Percentiles rank a stretch among this genome's conserved stretches.
phyloP scores from a whole-genome alignment of 2,797 vertebrate species.

The Oreortyx pictus region DNA sequence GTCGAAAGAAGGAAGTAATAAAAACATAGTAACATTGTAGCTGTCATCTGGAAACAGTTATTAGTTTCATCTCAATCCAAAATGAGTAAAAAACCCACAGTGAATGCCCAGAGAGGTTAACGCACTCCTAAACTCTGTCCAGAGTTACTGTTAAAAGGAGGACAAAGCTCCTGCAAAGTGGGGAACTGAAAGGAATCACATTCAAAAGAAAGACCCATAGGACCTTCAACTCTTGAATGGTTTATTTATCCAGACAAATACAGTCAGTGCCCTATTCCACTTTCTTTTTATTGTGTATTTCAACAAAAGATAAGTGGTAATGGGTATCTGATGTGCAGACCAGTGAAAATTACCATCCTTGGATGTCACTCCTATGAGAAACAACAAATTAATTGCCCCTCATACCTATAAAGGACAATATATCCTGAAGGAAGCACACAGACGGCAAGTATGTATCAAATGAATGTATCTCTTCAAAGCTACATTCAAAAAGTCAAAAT shows the following conservation, averaged over 20 bases:
- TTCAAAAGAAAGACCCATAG: neutral
- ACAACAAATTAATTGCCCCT: neutral
- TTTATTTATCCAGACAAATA: neutral
- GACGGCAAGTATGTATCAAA: neutral
- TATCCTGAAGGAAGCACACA: neutral
- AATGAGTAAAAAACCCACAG: neutral
- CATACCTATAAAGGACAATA: neutral
- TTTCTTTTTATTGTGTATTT: neutral
- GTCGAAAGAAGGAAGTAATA: neutral
- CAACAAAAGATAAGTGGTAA: neutral
- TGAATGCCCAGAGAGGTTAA: neutral
- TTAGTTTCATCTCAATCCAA: neutral
- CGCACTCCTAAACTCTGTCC: neutral
- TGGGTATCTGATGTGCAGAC: neutral
- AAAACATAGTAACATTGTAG: neutral
- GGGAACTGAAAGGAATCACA: neutral
- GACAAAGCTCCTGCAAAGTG: neutral
- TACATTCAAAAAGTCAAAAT: neutral
- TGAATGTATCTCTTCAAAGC: fast-evolving
- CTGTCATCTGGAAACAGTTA: neutral
- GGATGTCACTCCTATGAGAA: neutral
- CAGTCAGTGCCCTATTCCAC: neutral
- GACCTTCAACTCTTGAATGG: neutral
- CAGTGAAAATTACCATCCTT: neutral
- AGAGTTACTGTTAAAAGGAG: neutral